phyloP scores from a whole-genome alignment of 2,888 invertebrate genomes.

The Conops quadrifasciatus region DNA sequence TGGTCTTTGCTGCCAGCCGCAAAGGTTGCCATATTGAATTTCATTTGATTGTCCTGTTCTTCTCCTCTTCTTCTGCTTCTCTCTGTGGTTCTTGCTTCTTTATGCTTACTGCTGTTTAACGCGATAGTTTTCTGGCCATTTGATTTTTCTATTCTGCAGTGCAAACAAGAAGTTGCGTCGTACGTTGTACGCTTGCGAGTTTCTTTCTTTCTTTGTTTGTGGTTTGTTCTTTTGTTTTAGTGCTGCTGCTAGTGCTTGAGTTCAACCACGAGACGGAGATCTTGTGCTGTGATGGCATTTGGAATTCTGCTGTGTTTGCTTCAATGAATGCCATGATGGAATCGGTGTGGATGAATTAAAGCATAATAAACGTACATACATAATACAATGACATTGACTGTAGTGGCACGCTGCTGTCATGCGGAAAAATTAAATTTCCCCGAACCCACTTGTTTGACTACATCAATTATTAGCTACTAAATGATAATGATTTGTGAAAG shows the following conservation, averaged over 20 bases:
- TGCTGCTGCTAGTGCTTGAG: neutral
- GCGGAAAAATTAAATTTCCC: too few species aligned
- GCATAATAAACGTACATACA: too few species aligned
- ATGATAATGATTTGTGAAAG: too few species aligned
- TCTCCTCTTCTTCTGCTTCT: slow-evolving; percentile 1
- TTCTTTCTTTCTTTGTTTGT: neutral
- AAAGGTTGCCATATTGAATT: slow-evolving; percentile 27
- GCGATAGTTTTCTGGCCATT: slow-evolving; percentile 21
- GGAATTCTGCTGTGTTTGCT: slow-evolving; percentile 4
- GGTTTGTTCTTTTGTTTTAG: neutral
- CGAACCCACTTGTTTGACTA: neutral
- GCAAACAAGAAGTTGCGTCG: neutral
- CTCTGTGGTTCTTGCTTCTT: neutral
- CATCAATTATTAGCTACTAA: too few species aligned
- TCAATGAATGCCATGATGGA: too few species aligned
- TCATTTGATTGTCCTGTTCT: slow-evolving; percentile 27
- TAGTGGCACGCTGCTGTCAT: too few species aligned
- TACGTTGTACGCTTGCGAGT: neutral
- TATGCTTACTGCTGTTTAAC: neutral
- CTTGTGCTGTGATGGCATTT: too few species aligned
- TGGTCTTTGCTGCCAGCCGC: slow-evolving; percentile 25
- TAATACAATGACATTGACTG: too few species aligned
- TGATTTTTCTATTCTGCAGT: slow-evolving; percentile 16
- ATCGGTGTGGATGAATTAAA: too few species aligned
- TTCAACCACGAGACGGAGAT: slow-evolving; percentile 16